Evolutionary conservation across 2,888 invertebrate species (phyloP), one percentile per base, ranked within the genome.

Genomic region (Catocala fraxini): DNA sequence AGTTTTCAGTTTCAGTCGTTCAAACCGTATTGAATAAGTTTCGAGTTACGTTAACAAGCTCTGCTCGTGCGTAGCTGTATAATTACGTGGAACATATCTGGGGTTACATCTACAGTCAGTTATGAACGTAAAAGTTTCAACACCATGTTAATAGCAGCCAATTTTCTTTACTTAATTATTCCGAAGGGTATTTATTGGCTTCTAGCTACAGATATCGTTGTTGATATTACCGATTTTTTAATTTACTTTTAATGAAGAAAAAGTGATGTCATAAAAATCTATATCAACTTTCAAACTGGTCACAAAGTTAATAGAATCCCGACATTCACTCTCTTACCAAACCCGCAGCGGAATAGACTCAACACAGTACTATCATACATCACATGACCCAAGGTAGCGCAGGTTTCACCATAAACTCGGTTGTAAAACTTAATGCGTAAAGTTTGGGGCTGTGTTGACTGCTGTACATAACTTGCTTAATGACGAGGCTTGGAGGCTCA

Each of bases 21-120:
- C 62, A 56, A 56, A 59, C 61, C 57, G 58, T 68, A 67, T 70
- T 71, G 63, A 62, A 56, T 63, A 64, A 71, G 68, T 69, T 75
- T 65, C 34, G 51, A 49, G 64, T 64, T 61, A 65, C 59, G 52
- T 64, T 46, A 53, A 41, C 55, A 62, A 65, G 62, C 59, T 54
- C 46, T 13, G n/a, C 48, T 51, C 48, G 45, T 53, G 48, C 34
- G n/a, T 39, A 11, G 41, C 41, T 42, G n/a, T 52, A 42, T 42
- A 52, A 42, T 42, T 42, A 13, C 11, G 35, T 39, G 6, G 12
- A 52, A 15, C 35, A 25, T 52, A 58, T 58, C 46, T 39, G 11
- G 58, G 47, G 52, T 48, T 25, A n/a, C 53, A 53, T 53, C 48
- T 43, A 47, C 12, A 33, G n/a, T 9, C 34, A 59, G 48, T 53